These are phyloP conservation scores for Drosophila buzzatii DNA, from an alignment of 2,888 invertebrate species.

Conservation along the genomic window DNA sequence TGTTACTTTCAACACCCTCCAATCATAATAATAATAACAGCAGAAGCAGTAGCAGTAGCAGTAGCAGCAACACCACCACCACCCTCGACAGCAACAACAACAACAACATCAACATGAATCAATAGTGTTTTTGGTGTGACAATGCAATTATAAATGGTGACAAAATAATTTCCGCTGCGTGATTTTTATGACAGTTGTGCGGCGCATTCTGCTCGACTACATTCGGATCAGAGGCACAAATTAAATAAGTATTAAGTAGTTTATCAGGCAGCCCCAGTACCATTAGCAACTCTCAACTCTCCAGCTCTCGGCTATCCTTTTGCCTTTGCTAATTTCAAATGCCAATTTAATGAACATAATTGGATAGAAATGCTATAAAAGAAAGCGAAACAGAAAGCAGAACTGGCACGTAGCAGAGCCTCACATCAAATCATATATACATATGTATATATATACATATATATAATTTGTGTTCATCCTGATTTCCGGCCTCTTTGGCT, in stretches of 20 bases:
- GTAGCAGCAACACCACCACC: constrained; percentile 23
- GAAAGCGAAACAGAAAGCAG: constrained; percentile 3
- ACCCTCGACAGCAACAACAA: constrained; percentile 21
- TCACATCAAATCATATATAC: constrained; percentile 43
- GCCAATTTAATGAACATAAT: constrained; percentile 78
- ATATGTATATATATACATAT: constrained; percentile 2
- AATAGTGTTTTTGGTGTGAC: constrained; percentile 72
- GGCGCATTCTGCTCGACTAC: constrained; percentile 71
- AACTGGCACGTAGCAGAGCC: constrained; percentile 35
- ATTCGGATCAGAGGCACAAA: constrained; percentile 49
- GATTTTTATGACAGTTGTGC: constrained; percentile 84
- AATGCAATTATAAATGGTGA: constrained; percentile 84
- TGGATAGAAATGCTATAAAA: constrained; percentile 47
- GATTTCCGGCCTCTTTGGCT: constrained; percentile 60
- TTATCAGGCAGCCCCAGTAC: constrained; percentile 29
- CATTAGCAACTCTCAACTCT: neutral
- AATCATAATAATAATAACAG: constrained; percentile 59
- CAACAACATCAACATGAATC: constrained; percentile 23
- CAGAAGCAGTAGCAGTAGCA: constrained; percentile 25
- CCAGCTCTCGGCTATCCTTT: constrained; percentile 6
- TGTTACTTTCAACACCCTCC: constrained; percentile 82
- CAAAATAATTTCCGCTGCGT: constrained; percentile 84
- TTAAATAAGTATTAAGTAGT: constrained; percentile 75
- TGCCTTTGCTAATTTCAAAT: constrained; percentile 61
- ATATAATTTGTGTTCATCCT: constrained; percentile 70